These are phyloP conservation scores for Todiramphus saurophagus DNA, from an alignment of 2,113 vertebrate genomes.

Conservation along the genomic window DNA sequence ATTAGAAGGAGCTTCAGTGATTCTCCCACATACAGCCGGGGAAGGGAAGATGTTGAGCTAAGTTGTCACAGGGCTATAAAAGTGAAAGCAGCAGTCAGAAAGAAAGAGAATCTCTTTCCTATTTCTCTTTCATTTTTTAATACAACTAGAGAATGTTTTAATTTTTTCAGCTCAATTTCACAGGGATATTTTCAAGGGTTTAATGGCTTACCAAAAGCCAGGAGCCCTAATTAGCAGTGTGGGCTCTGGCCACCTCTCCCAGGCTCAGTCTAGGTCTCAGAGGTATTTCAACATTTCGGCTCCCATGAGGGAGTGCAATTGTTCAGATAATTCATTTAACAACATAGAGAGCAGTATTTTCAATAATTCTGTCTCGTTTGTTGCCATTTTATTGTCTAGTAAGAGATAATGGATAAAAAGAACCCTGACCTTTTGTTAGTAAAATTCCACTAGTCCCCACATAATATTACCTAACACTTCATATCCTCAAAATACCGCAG, in stretches of 20 bases:
- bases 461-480: neutral
- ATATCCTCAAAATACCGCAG: neutral
- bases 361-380: neutral
- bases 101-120: neutral
- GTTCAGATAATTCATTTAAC: neutral
- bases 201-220: neutral
- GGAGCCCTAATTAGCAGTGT: neutral
- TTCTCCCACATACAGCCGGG: rapidly evolving
- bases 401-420: neutral
- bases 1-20: neutral
- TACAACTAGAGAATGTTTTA: neutral
- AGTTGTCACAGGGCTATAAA: neutral
- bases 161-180: neutral
- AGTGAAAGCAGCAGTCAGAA: neutral
- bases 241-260: neutral
- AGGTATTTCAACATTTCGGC: neutral
- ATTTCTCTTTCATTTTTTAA: neutral
- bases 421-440: neutral
- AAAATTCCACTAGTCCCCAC: neutral
- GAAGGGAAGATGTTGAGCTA: neutral
- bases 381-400: neutral
- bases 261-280: neutral
- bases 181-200: neutral
- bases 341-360: constrained; percentile 7
- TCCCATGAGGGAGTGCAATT: neutral